phyloP scores from a whole-genome alignment of 2,888 invertebrate species.

The Drosophila dives region DNA sequence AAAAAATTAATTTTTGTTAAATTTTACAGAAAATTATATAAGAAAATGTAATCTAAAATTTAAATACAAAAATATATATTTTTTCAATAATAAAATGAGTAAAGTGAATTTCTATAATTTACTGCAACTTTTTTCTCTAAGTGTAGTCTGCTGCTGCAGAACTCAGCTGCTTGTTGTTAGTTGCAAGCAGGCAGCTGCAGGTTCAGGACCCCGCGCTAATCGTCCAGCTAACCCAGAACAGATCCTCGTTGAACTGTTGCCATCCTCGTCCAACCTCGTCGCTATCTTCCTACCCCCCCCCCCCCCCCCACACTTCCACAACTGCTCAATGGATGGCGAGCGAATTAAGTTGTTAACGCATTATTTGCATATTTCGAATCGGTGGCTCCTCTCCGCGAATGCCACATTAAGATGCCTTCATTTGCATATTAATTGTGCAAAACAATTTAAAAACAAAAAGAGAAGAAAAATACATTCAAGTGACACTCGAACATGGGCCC shows the following conservation, averaged over 20 bases:
- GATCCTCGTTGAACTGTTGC: slow-evolving; percentile 3
- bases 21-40: neutral
- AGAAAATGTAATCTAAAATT: neutral
- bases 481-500: slow-evolving; percentile 57
- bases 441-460: slow-evolving; percentile 56
- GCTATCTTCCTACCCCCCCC: too few relatives aligned
- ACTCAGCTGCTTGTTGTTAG: slow-evolving; percentile 29
- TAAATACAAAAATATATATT: neutral
- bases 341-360: slow-evolving; percentile 84
- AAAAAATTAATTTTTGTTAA: neutral
- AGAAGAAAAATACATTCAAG: slow-evolving; percentile 41
- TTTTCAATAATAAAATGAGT: neutral
- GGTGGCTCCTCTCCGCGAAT: slow-evolving; percentile 36
- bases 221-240: slow-evolving; percentile 35
- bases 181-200: slow-evolving; percentile 11
- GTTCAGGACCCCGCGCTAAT: slow-evolving; percentile 61
- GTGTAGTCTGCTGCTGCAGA: neutral
- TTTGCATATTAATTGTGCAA: slow-evolving; percentile 84
- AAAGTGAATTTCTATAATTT: neutral
- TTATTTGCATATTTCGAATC: slow-evolving; percentile 82
- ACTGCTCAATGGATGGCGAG: slow-evolving; percentile 49
- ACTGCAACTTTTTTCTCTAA: neutral
- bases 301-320: rapidly evolving
- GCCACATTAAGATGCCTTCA: slow-evolving; percentile 78
- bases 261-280: neutral